Evolutionary conservation across 92 coral and sea anemone genomes (phyloP).

Genomic region (Siderastrea radians): DNA sequence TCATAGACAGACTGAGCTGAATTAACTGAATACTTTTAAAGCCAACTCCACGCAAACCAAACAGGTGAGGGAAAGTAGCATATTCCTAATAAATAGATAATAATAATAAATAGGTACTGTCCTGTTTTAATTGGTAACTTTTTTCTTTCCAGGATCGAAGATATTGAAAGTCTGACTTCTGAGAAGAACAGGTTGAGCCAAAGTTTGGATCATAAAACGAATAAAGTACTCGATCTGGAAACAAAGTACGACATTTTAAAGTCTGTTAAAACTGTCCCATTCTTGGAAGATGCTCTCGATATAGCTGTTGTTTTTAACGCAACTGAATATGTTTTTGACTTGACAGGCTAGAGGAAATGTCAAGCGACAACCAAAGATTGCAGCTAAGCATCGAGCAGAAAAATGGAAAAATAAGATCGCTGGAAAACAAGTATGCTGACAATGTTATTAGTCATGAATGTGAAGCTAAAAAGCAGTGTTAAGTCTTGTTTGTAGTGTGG

Average conservation of each 20-base stretch:
- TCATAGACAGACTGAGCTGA: too few species aligned
- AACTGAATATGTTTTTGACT: not conserved
- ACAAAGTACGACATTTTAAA: slow-evolving; percentile 67
- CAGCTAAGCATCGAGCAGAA: slow-evolving; percentile 76
- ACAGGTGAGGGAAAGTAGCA: too few species aligned
- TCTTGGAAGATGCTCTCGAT: not conserved
- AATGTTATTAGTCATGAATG: not conserved
- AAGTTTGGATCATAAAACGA: slow-evolving; percentile 86
- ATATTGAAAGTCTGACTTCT: slow-evolving; percentile 68
- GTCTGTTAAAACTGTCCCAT: too few species aligned
- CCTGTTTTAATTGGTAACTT: not conserved
- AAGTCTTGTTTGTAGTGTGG: not conserved
- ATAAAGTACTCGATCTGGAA: slow-evolving; percentile 81
- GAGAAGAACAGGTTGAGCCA: slow-evolving; percentile 87
- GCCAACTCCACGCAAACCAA: too few species aligned
- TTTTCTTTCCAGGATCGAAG: slow-evolving; percentile 75
- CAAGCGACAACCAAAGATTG: slow-evolving; percentile 79
- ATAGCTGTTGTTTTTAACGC: not conserved
- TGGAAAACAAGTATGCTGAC: slow-evolving; percentile 80
- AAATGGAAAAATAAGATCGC: slow-evolving; percentile 75
- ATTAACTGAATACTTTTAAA: too few species aligned
- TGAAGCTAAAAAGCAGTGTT: not conserved
- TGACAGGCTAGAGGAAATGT: slow-evolving; percentile 84
- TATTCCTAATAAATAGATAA: too few species aligned
- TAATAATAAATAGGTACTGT: too few species aligned